Evolutionary conservation across 2,888 invertebrate genomes (phyloP).

Genomic region (Chironomus riparius): DNA sequence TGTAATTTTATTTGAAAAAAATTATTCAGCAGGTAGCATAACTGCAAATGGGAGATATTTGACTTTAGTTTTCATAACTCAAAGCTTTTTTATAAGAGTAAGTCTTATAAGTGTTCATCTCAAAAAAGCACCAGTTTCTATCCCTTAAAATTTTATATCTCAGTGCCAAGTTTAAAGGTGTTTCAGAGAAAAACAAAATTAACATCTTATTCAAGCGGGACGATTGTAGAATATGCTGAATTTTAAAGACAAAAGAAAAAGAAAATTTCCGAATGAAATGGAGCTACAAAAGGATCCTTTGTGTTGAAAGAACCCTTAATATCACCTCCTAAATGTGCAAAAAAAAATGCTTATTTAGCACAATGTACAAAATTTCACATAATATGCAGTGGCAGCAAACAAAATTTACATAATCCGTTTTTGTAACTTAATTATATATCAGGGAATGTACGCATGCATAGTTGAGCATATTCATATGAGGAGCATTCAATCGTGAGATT

Average conservation of each 20-base stretch:
- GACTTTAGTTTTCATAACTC: too few relatives aligned
- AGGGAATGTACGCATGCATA: background rate
- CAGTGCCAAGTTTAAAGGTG: background rate
- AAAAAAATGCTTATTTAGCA: background rate
- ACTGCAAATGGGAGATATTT: too few relatives aligned
- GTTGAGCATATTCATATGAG: background rate
- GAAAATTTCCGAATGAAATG: background rate
- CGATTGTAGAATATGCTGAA: background rate
- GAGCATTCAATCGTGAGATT: too few relatives aligned
- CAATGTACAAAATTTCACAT: background rate
- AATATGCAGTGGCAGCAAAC: background rate
- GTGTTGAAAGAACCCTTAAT: background rate
- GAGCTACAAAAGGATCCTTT: background rate
- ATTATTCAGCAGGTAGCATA: too few relatives aligned
- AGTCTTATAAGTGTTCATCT: too few relatives aligned
- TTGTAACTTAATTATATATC: slow-evolving; percentile 21
- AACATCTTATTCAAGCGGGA: slow-evolving; percentile 1
- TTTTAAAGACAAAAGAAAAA: background rate
- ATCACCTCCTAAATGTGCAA: background rate
- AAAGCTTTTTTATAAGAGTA: too few relatives aligned
- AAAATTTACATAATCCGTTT: slow-evolving; percentile 24
- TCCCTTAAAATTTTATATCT: background rate
- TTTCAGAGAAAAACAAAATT: slow-evolving; percentile 10
- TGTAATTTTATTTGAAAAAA: too few relatives aligned
- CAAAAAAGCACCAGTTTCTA: background rate